Evolutionary conservation across 2,888 invertebrate species (phyloP).

Genomic region (Pollenia angustigena): DNA sequence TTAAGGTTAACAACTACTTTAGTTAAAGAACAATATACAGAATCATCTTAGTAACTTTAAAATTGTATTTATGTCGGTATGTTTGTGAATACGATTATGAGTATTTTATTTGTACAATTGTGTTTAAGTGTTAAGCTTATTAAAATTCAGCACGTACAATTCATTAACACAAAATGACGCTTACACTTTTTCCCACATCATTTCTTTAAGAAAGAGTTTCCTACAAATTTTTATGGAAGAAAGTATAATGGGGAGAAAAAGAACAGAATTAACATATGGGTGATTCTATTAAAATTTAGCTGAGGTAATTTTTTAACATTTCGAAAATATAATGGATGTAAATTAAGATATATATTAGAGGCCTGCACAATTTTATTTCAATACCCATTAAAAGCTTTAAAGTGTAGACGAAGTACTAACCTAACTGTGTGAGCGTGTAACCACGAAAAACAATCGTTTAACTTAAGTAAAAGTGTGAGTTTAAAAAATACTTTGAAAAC

Average conservation of each 20-base stretch:
- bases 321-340: too few relatives aligned
- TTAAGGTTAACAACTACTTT: slow-evolving; percentile 51
- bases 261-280: slow-evolving; percentile 21
- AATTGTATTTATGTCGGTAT: neutral
- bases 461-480: too few relatives aligned
- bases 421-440: too few relatives aligned
- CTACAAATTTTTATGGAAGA: slow-evolving; percentile 50
- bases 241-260: neutral
- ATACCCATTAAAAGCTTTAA: too few relatives aligned
- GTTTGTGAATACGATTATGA: neutral
- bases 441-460: too few relatives aligned
- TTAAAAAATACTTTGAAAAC: too few relatives aligned
- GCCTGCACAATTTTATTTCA: too few relatives aligned
- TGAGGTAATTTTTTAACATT: too few relatives aligned
- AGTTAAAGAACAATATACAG: neutral
- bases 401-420: too few relatives aligned
- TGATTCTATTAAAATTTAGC: neutral
- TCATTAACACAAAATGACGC: slow-evolving; percentile 71
- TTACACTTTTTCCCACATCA: slow-evolving; percentile 29
- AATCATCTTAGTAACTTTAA: neutral
- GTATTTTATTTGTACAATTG: neutral
- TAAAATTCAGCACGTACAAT: slow-evolving; percentile 71
- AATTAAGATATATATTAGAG: too few relatives aligned
- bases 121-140: slow-evolving; percentile 54
- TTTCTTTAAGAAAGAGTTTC: slow-evolving; percentile 46